Percentiles rank a stretch among this genome's conserved stretches.
Conservation (phyloP, 2,113 vertebrate species). For the Phainopepla nitens region DNA sequence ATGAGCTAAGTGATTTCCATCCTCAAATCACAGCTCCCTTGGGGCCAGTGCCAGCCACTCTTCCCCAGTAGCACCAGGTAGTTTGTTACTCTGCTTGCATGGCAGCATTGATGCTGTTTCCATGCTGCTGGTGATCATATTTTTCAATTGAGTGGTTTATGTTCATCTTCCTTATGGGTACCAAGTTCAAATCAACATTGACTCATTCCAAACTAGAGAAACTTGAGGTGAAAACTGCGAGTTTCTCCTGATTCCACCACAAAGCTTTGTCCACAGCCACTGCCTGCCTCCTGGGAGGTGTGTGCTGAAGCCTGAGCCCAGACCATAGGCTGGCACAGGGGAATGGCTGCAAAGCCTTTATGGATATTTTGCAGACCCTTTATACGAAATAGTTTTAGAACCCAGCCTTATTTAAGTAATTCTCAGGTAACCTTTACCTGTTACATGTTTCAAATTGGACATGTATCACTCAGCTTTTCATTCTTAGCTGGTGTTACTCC, state of each 20-base stretch:
- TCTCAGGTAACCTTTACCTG: background rate
- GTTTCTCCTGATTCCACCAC: background rate
- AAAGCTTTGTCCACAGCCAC: background rate
- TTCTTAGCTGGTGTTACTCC: background rate
- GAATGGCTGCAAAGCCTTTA: background rate
- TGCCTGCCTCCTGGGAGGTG: background rate
- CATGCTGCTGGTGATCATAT: background rate
- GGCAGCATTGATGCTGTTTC: background rate
- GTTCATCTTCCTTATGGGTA: background rate
- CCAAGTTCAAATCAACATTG: background rate
- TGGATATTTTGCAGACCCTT: background rate
- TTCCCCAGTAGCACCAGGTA: background rate
- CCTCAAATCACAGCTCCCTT: background rate
- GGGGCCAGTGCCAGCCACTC: background rate
- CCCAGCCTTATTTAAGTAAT: background rate
- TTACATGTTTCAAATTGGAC: background rate
- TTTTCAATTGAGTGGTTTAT: background rate
- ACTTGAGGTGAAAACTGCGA: background rate
- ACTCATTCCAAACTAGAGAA: background rate
- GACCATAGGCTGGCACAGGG: accelerated
- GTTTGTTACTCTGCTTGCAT: background rate
- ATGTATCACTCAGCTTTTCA: background rate
- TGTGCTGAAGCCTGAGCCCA: background rate
- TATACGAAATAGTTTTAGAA: background rate
- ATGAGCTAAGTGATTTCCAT: background rate